Evolutionary conservation across 2,888 invertebrate species (phyloP), one percentile per base, ranked within the genome.

Genomic region (Netelia melanura): DNA sequence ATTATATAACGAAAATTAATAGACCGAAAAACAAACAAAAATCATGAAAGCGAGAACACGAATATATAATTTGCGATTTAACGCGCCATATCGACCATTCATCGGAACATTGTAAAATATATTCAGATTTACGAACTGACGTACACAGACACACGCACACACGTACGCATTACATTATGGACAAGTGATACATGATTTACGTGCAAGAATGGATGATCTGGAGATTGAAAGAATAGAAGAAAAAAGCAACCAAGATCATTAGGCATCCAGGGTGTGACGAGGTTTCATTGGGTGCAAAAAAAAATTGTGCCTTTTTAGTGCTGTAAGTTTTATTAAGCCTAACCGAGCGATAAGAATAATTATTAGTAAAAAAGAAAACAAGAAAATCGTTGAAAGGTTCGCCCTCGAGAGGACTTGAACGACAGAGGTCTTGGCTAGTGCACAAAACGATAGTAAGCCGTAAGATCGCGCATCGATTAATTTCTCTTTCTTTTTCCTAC

Each of bases 241-340:
- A 58, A 38, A 25, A 52, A 70, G 21, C 25, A 71, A 54, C 23
- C 44, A 54, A 78, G 76, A 84, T 80, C 71, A 82, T 77, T 82
- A 38, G 70, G 74, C 61, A 78, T 65, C 68, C 75, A 30, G 48
- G 61, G 76, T 81, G 78, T 89, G 86, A 38, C 87, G 84, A 90
- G 89, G 90, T 91, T 91, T 91, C 89, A 91, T 90, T 90, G 90
- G 91, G 91, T 92, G 92, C 92, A 91, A 82, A 78, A 88, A 17
- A 91, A 92, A 92, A 91, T 92, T 93, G 93, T 93, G 93, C 93
- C 93, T 93, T 93, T 92, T 92, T 93, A 93, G 93, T 91, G 90
- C 91, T 90, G 91, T 93, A 93, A 93, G 93, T 91, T 91, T 89
- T 90, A 92, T 90, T 92, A 92, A 92, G 90, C 92, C 92, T 92